phyloP scores from a whole-genome alignment of 2,113 vertebrate species.

The Bettongia penicillata region DNA sequence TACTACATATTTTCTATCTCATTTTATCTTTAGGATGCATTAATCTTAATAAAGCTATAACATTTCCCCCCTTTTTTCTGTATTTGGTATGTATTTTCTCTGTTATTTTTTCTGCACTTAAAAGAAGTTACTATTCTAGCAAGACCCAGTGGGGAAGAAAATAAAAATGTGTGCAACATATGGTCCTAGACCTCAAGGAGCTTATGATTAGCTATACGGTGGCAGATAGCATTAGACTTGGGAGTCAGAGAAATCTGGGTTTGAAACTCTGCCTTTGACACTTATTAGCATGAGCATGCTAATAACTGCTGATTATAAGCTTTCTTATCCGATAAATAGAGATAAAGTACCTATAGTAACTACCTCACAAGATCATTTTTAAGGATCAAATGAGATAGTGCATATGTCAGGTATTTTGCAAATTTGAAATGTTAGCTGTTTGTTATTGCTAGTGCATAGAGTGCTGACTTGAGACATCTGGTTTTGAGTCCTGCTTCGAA shows the following conservation, averaged over 20 bases:
- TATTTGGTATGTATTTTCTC: too few relatives aligned
- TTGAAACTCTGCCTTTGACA: background rate
- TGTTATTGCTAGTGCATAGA: background rate
- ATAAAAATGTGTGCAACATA: background rate
- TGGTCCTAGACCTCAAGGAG: background rate
- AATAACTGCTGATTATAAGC: background rate
- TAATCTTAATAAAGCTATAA: constrained; percentile 15
- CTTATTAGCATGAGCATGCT: background rate
- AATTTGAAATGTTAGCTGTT: background rate
- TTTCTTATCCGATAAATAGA: background rate
- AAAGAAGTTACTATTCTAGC: background rate
- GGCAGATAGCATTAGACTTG: background rate
- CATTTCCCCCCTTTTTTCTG: background rate
- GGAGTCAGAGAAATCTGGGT: background rate
- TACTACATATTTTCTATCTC: constrained; percentile 27
- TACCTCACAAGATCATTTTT: background rate
- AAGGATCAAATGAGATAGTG: constrained; percentile 4
- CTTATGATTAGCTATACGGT: background rate
- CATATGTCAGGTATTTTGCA: background rate
- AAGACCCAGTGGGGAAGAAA: background rate
- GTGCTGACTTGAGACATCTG: background rate
- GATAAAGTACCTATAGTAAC: background rate
- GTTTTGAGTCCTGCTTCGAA: background rate
- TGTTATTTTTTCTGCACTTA: too few relatives aligned
- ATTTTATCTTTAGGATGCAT: constrained; percentile 30